Base-by-base conservation (phyloP, 2,888 invertebrate genomes). In the Aplocera efformata region DNA sequence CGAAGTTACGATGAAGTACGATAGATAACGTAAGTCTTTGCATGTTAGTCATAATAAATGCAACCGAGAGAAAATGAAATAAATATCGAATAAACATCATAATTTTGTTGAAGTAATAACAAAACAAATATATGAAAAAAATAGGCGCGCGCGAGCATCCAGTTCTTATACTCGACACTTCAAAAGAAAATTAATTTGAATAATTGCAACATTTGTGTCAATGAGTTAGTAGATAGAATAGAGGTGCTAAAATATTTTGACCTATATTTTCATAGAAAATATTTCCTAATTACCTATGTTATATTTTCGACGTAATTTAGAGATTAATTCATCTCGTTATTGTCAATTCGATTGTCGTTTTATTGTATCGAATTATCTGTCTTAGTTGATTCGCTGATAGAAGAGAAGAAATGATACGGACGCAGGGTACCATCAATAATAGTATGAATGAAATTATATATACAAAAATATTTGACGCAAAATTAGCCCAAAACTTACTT, bases 241-340 rank as follows among this genome's bases (percentile, higher is more conserved):
- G 83, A 73, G 86, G 86, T 86, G 85, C 85, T 85, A 83, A 76
- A 67, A 74, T 72, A 72, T 60, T 43, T 50, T 48, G 27, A 35
- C 32, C 45, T 71, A 78, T 83, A 85, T 85, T 80, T 83, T 79
- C 72, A 78, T 81, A 83, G 78, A 79, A 69, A 80, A 79, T 82
- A 79, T 48, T 47, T 46, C 48, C 33, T 40, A 35, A 45, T 47
- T 32, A 26, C 26, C 26, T 38, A 72, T 55, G 46, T 63, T 57
- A 74, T 79, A 76, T 76, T 79, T 84, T 78, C 58, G 67, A 80
- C 70, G 63, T 63, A 58, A 70, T 82, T 81, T 80, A 76, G 72
- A 73, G 79, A 77, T 75, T 73, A 72, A 62, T 50, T 71, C 71
- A 61, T 76, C 73, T 73, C 67, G 34, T 63, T 47, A 64, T 58